Percentiles rank a stretch among this genome's conserved stretches.
These are phyloP conservation scores for Percina caprodes DNA, from an alignment of 2,113 vertebrate species.

Conservation along the genomic window DNA sequence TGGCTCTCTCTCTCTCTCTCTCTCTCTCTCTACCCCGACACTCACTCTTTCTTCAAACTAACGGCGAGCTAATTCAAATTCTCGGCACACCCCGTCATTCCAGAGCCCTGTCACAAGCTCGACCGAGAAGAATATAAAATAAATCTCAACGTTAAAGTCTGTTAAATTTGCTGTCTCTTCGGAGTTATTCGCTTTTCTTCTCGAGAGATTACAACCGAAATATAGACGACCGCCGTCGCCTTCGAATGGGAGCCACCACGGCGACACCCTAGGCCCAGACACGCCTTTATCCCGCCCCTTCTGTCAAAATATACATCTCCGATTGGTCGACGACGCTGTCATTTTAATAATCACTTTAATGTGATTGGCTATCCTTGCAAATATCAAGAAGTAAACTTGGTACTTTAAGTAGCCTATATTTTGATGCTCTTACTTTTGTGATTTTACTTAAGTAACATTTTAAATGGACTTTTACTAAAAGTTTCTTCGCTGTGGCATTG, in stretches of 20 bases:
- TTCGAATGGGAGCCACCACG: slow-evolving; percentile 84
- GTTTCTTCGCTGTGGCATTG: too few species aligned
- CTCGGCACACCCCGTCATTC: slow-evolving; percentile 81
- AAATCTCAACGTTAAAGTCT: slow-evolving; percentile 42
- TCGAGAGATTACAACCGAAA: slow-evolving; percentile 71
- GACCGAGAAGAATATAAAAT: slow-evolving; percentile 40
- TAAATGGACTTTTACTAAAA: too few species aligned
- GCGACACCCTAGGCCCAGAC: slow-evolving; percentile 81
- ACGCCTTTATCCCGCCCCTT: slow-evolving; percentile 74
- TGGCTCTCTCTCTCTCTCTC: slow-evolving; percentile 80
- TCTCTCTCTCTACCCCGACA: slow-evolving; percentile 55
- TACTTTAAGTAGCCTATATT: too few species aligned
- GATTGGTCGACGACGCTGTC: slow-evolving; percentile 60
- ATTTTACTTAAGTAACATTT: too few species aligned
- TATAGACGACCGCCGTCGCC: slow-evolving; percentile 86
- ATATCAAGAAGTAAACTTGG: too few species aligned
- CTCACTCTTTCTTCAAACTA: slow-evolving; percentile 86
- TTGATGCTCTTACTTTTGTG: too few species aligned
- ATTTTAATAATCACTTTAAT: background rate
- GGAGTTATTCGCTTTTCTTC: slow-evolving; percentile 39
- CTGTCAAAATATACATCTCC: slow-evolving; percentile 16
- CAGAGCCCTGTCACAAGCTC: slow-evolving; percentile 64
- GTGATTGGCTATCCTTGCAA: slow-evolving; percentile 64
- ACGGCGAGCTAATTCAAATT: slow-evolving; percentile 83
- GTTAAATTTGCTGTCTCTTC: slow-evolving; percentile 37